Base-by-base conservation (phyloP, 2,113 vertebrate genomes). In the Thoracochromis brauschi region DNA sequence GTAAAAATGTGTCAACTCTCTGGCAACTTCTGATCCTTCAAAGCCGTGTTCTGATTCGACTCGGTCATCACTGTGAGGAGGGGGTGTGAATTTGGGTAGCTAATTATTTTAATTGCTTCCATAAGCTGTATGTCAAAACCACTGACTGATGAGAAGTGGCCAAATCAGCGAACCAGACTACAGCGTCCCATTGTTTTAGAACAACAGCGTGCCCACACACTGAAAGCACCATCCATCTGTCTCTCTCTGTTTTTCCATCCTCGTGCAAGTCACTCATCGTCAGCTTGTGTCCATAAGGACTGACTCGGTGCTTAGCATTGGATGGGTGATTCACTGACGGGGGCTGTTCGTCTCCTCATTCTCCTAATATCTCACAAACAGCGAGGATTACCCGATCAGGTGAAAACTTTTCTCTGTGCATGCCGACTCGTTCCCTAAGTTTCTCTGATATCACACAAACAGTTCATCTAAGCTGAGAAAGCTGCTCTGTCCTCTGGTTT, bases 61-160 rank as follows among this genome's bases (percentile, higher is more conserved):
- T n/a, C 8, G 12, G 53, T 58, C 57, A 16, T 16, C 5, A 42
- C 38, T 47, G n/a, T 9, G 79, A 45, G 35, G 78, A 12, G 35
- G 26, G 24, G 21, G 19, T 3, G 21, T 54, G 47, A 81, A 45
- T 71, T 83, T 29, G 7, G 60, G 45, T 9, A 53, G 58, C 81
- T 83, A 79, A 85, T 78, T 60, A n/a, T 71, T 73, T 73, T 45
- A 81, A 65, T 55, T 68, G 78, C 47, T 38, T 19, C 78, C 1
- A 81, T 29, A 31, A 51, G 82, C 65, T 84, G 65, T 33, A 12
- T 40, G 51, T 71, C 53, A 78, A 29, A 71, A 33, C 7, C 65
- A 60, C n/a, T 51, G 63, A 71, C 35, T 81, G 42, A 40, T 57
- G 51, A 42, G 51, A 68, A 68, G 38, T 4, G 51, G 24, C 35